Conservation (phyloP, 2,113 vertebrate species). For the Thomomys bottae region DNA sequence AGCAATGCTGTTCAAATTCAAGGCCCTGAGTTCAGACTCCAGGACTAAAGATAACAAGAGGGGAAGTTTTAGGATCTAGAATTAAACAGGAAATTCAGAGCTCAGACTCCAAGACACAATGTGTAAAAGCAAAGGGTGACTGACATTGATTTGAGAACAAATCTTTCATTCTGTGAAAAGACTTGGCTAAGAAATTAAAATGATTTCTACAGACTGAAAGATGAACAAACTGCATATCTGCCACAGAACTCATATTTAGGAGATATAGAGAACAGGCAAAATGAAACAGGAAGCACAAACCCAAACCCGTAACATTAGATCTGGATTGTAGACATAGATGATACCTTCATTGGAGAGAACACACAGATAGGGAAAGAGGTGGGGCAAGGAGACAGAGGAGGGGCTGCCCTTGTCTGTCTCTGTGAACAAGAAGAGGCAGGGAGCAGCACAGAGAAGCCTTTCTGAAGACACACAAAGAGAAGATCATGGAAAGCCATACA, state of each 20-base stretch:
- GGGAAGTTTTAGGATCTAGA: neutral
- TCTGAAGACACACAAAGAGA: too few relatives aligned
- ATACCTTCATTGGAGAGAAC: neutral
- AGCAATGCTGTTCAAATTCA: too few relatives aligned
- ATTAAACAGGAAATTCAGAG: too few relatives aligned
- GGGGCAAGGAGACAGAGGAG: too few relatives aligned
- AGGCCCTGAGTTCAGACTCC: too few relatives aligned
- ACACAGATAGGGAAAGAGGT: neutral
- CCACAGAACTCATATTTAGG: neutral
- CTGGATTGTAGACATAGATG: neutral
- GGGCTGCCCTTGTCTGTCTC: too few relatives aligned
- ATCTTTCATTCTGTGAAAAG: neutral
- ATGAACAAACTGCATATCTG: neutral
- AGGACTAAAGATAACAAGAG: too few relatives aligned
- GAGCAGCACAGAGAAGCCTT: too few relatives aligned
- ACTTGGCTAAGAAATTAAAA: neutral
- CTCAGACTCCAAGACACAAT: too few relatives aligned
- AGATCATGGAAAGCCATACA: too few relatives aligned
- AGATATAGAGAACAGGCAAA: conserved; percentile 11
- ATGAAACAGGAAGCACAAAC: neutral
- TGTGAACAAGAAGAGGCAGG: too few relatives aligned
- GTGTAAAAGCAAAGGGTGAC: too few relatives aligned
- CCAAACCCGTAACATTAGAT: neutral
- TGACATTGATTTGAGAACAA: neutral
- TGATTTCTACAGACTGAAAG: neutral